Evolutionary conservation across 2,888 invertebrate genomes (phyloP).

Genomic region (Nomada fucata): DNA sequence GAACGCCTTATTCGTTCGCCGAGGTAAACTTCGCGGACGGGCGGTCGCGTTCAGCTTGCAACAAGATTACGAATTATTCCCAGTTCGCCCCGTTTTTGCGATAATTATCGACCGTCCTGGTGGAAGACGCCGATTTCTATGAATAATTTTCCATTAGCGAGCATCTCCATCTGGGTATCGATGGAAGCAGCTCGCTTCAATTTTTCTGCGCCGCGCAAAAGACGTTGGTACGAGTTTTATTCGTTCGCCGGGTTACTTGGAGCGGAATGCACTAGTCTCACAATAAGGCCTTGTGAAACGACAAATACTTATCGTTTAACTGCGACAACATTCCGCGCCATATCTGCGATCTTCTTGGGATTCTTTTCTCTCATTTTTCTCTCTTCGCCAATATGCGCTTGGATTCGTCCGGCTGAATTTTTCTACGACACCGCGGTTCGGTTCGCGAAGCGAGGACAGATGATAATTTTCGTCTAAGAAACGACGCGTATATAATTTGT

Average conservation of each 20-base stretch:
- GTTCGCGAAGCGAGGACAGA: too few relatives aligned
- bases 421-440: too few relatives aligned
- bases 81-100: not conserved
- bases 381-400: not conserved
- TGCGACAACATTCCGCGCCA: conserved; percentile 60
- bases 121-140: not conserved
- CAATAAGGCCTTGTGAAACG: conserved; percentile 20
- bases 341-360: conserved; percentile 36
- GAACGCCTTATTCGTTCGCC: not conserved
- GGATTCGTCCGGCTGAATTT: not conserved
- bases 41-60: not conserved
- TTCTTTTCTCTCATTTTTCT: conserved; percentile 1
- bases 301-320: conserved; percentile 31
- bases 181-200: conserved; percentile 33
- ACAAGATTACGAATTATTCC: not conserved
- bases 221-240: conserved; percentile 30
- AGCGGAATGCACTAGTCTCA: conserved; percentile 43
- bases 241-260: conserved; percentile 37
- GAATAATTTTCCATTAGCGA: not conserved
- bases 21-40: conserved; percentile 8
- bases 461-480: too few relatives aligned
- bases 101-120: not conserved
- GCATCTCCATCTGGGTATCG: not conserved
- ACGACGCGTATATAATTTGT: too few relatives aligned
- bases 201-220: conserved; percentile 35